Evolutionary conservation across 2,888 invertebrate species (phyloP).

Genomic region (Bembecia ichneumoniformis): DNA sequence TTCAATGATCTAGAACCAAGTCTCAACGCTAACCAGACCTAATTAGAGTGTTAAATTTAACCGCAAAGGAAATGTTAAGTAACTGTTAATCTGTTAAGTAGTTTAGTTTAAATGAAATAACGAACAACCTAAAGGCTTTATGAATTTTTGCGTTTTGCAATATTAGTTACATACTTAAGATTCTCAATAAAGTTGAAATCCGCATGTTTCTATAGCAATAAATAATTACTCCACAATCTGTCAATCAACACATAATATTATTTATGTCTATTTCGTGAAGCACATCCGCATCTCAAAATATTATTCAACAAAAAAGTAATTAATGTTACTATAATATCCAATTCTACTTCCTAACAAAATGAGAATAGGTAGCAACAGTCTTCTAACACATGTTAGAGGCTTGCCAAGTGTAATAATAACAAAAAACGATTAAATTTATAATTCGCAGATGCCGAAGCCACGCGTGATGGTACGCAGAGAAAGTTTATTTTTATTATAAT

Average conservation of each 20-base stretch:
- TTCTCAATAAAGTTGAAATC: too few species aligned
- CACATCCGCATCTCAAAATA: conserved; percentile 9
- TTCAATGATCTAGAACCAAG: too few species aligned
- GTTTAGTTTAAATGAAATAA: too few species aligned
- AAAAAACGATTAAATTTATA: conserved; percentile 57
- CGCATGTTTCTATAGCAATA: too few species aligned
- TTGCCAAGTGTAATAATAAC: conserved; percentile 35
- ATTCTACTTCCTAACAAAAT: conserved; percentile 14
- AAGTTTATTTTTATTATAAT: conserved; percentile 73
- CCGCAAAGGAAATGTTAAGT: too few species aligned
- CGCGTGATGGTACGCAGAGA: conserved; percentile 59
- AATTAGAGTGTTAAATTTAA: too few species aligned
- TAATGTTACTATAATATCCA: background rate
- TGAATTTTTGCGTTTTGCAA: too few species aligned
- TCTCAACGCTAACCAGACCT: too few species aligned
- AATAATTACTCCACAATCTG: too few species aligned
- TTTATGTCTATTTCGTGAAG: background rate
- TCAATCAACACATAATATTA: background rate
- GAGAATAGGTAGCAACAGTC: conserved; percentile 22
- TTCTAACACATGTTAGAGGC: conserved; percentile 46
- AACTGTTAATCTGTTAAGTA: too few species aligned
- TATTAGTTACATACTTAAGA: too few species aligned
- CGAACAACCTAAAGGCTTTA: too few species aligned
- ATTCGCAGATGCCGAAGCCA: conserved; percentile 63
- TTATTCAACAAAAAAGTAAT: conserved; percentile 5